Base-by-base conservation (phyloP, 2,113 vertebrate genomes). In the Oryzias javanicus region DNA sequence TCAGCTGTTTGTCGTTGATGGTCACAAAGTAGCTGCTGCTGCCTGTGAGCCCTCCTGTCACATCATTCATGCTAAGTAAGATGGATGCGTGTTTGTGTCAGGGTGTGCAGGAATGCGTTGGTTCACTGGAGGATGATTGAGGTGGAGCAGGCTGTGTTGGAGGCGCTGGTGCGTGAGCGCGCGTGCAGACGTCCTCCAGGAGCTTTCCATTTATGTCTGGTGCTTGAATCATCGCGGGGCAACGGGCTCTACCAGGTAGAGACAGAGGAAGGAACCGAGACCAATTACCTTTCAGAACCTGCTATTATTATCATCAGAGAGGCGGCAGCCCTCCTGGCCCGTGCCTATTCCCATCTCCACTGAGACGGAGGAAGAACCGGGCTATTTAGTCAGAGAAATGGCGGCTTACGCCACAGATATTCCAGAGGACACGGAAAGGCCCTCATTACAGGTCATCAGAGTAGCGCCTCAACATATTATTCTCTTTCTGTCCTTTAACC, bases 271-370 rank as follows among this genome's bases (percentile, higher is more conserved):
- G 71, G 67, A 66, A 72, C 68, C 22, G 70, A 83, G 78, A 70
- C 60, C 81, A 87, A 83, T 90, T 85, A 88, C 73, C 71, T 64
- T 70, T 48, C 13, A 42, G 70, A 67, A 80, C 77, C 76, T 72
- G 78, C 82, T 86, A 86, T 90, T 85, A 90, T 90, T 88, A 89
- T 73, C 81, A 81, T 79, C 72, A 82, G 80, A 74, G 74, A 83
- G 85, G 85, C 78, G 74, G 60, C 85, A 79, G 72, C 49, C 61
- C 65, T 82, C 58, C 73, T 79, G 77, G 70, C 82, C 24, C 50
- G 46, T 8, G 41, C 70, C 66, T 74, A 71, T 67, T 72, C 60
- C 60, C 74, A 80, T 72, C 65, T 47, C 25, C 52, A 67, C 44
- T 13, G 71, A 84, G 71, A 79, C 76, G 56, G 56, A 56, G 64